Percentiles rank a stretch among this genome's conserved stretches.
These are phyloP conservation scores for Avahi laniger DNA, from an alignment of 2,797 vertebrate genomes.

Conservation along the genomic window DNA sequence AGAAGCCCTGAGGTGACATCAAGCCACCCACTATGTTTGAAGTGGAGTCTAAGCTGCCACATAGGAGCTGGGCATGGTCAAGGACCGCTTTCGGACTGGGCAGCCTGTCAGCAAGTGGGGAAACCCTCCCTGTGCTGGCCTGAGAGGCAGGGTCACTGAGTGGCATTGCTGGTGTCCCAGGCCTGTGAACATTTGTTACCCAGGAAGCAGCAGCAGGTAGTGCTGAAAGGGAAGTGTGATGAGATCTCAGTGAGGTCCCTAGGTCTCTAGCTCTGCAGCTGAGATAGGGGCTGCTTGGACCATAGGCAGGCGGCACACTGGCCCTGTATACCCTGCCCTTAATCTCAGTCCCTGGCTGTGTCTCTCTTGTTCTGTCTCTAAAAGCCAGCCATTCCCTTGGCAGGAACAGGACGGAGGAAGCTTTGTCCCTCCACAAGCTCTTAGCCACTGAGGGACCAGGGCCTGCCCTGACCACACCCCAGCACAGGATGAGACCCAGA, in stretches of 20 bases:
- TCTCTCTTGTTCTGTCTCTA: not conserved
- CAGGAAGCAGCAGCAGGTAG: not conserved
- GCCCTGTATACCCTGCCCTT: not conserved
- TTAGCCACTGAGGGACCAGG: not conserved
- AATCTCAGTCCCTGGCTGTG: not conserved
- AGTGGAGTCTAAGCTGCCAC: not conserved
- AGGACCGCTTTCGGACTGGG: not conserved
- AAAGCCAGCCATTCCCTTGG: not conserved
- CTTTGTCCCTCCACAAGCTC: not conserved
- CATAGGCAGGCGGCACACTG: not conserved
- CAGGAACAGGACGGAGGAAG: not conserved
- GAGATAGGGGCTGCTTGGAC: not conserved
- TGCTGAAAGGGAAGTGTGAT: not conserved
- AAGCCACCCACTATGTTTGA: not conserved
- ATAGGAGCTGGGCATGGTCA: not conserved
- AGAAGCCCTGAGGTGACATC: not conserved
- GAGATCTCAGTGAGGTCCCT: not conserved
- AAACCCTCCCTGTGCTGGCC: not conserved
- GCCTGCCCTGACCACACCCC: not conserved
- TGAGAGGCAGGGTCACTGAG: not conserved
- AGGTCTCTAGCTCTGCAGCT: not conserved
- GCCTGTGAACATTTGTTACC: not conserved
- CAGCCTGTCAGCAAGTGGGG: not conserved
- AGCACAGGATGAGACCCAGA: not conserved
- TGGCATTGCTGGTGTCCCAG: not conserved